These are phyloP conservation scores for Nomada flava DNA, from an alignment of 2,888 invertebrate genomes.

Conservation along the genomic window DNA sequence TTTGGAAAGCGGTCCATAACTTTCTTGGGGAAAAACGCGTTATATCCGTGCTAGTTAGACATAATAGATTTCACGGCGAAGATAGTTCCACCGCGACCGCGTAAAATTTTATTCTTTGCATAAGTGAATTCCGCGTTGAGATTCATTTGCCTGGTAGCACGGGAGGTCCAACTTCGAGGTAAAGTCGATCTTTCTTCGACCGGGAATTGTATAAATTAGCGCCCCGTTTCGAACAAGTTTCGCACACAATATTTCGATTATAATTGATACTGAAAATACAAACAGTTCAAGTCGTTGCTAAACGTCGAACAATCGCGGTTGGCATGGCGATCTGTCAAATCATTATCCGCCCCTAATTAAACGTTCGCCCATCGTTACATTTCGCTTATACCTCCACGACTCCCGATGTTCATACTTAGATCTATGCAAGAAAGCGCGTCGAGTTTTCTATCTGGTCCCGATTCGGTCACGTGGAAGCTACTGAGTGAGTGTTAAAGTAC, in stretches of 20 bases:
- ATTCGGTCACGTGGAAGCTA: conserved; percentile 24
- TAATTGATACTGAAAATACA: background rate
- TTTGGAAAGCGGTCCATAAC: conserved; percentile 47
- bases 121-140: no score
- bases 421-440: background rate
- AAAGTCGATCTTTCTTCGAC: no score
- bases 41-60: background rate
- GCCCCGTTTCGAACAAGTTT: no score
- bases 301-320: conserved; percentile 28
- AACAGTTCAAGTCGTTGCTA: background rate
- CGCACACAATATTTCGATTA: background rate
- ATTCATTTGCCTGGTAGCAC: no score
- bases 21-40: conserved; percentile 42
- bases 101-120: no score
- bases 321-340: conserved; percentile 26
- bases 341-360: background rate
- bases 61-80: no score
- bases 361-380: background rate
- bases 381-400: background rate
- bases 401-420: conserved; percentile 19
- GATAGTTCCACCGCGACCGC: no score
- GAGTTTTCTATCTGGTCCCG: background rate
- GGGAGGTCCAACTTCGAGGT: no score
- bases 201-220: no score
- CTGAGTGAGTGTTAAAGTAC: conserved; percentile 34